Evolutionary conservation across 1,140 invertebrate genomes (phyloP), one percentile per base, ranked within the genome.

Genomic region (Lasioglossum albipes): DNA sequence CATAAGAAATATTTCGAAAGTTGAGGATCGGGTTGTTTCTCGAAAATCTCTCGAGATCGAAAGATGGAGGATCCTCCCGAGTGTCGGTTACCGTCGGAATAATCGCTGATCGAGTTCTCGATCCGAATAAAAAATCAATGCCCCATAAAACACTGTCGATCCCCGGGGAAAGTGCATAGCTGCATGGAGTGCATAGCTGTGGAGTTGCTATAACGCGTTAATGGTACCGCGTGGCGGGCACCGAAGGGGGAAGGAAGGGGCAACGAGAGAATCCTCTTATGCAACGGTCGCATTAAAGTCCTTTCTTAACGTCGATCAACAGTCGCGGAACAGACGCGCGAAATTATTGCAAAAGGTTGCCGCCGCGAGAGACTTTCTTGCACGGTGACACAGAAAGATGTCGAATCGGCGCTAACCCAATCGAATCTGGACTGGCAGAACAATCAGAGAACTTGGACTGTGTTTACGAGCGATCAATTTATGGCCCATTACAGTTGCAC

Each of bases 151-250:
- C 52, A 54, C 52, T 0, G 16, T 54, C 68, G 52, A 72, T 52
- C 20, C 20, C 20, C 72, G 80, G 87, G 81, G 86, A 89, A 90
- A 90, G 88, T 90, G 86, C 84, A 88, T 87, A 81, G 75, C 76
- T 88, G 75, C 86, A 84, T 79, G 64, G 84, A 85, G 82, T 85
- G 42, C 57, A 36, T 36, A 36, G 36, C 45, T 57, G 64, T 74
- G 79, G 79, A 86, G 67, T n/a, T 52, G 86, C 41, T 79, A 65
- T 78, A 79, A 79, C 57, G 81, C 65, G 64, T 85, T 87, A 87
- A 88, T 85, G 71, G 81, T 67, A 75, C 52, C 64, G 57, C 68
- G 62, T 41, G 67, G 31, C 31, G 5, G 52, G 52, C 52, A 75
- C 7, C 62, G 22, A 59, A 61, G 41, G 49, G 6, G 81, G 12